Evolutionary conservation across 2,797 vertebrate species (phyloP), one percentile per base, ranked within the genome.

Genomic region (Molothrus aeneus): DNA sequence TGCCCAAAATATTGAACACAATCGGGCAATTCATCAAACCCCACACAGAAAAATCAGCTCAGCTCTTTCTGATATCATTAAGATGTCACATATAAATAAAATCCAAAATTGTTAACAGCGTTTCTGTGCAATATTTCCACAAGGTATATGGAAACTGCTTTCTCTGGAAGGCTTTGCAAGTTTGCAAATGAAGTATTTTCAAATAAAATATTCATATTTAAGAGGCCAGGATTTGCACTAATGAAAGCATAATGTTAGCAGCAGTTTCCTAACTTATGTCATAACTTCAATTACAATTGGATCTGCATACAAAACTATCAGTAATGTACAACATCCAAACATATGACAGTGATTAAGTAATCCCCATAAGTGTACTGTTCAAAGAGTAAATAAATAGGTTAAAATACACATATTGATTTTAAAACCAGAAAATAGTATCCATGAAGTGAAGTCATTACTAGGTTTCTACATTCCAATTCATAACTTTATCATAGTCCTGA

Each of bases 401-500:
- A 91, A 94, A 95, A 92, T 86, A 93, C 0, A 6, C 6, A 43
- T 72, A 64, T 66, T 0, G 4, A 88, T 89, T 87, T 80, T 80
- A 95, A 96, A 93, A 82, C 29, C 29, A 57, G 34, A 61, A 80
- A 92, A 80, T 29, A 63, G 21, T 42, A 84, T 83, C 53, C 66
- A 54, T 34, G 48, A 94, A 95, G 59, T 34, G 48, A 94, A 95
- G 63, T 77, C n/a, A 71, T 31, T 75, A 47, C 59, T 97, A 98
- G 80, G 93, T 94, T 95, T 97, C 95, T 80, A 98, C 96, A 68
- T 99, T 99, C 99, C 99, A 99, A 68, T 98, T 98, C 98, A 99
- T 99, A 93, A 99, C 97, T 98, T 99, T 99, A 87, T 99, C 98
- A 59, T 99, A 99, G 81, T 99, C 99, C 34, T 99, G 99, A 97